Percentiles rank a stretch among this genome's conserved stretches.
phyloP scores from a whole-genome alignment of 2,888 invertebrate species.

The Phalera bucephala region DNA sequence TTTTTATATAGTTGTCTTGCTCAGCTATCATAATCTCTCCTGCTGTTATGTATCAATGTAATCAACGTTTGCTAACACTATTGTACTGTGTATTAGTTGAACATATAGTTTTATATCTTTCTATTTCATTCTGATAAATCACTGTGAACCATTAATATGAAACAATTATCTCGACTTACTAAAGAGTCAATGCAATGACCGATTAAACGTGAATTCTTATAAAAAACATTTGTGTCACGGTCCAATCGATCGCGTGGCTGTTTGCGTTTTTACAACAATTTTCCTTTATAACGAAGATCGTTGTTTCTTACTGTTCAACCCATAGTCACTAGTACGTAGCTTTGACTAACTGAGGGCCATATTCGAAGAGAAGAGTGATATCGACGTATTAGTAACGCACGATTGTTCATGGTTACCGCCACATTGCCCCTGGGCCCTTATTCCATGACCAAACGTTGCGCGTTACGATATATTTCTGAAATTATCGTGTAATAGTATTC shows the following conservation, averaged over 20 bases:
- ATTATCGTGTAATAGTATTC: too few species aligned
- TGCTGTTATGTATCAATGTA: too few species aligned
- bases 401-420: constrained; percentile 50
- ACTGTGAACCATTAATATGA: constrained; percentile 10
- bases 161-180: constrained; percentile 19
- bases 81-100: too few species aligned
- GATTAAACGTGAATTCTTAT: constrained; percentile 42
- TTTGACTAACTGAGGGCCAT: constrained; percentile 34
- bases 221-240: constrained; percentile 68
- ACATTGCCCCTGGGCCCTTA: constrained; percentile 48
- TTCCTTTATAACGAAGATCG: constrained; percentile 41
- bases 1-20: too few species aligned
- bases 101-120: too few species aligned
- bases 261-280: too few species aligned
- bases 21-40: too few species aligned
- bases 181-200: constrained; percentile 37
- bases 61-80: too few species aligned
- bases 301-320: constrained; percentile 28
- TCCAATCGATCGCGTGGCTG: constrained; percentile 58
- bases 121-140: too few species aligned
- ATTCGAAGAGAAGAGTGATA: too few species aligned
- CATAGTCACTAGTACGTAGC: constrained; percentile 32
- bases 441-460: too few species aligned
- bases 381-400: constrained; percentile 60
- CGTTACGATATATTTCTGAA: too few species aligned